Evolutionary conservation across 2,888 invertebrate species (phyloP).

Genomic region (Aelia acuminata): DNA sequence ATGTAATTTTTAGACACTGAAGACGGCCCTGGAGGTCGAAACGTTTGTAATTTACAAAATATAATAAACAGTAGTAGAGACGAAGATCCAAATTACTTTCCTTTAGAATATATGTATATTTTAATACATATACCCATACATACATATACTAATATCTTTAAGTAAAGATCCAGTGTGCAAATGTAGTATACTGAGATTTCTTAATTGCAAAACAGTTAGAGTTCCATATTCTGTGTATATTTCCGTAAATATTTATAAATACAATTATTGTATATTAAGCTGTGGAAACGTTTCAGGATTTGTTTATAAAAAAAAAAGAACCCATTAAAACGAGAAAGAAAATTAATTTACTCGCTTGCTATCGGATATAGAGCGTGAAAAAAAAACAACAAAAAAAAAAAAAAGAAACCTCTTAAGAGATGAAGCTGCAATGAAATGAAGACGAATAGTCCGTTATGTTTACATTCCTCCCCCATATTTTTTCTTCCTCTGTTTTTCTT

Average conservation of each 20-base stretch:
- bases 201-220: background rate
- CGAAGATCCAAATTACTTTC: too few species aligned
- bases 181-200: too few species aligned
- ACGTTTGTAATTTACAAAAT: too few species aligned
- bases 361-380: slow-evolving; percentile 16
- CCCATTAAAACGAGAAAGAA: background rate
- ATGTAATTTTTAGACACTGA: too few species aligned
- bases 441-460: slow-evolving; percentile 32
- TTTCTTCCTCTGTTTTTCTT: background rate
- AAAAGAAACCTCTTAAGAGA: slow-evolving; percentile 14
- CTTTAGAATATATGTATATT: too few species aligned
- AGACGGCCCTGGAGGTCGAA: too few species aligned
- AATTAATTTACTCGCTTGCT: background rate
- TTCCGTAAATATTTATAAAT: too few species aligned
- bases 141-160: too few species aligned
- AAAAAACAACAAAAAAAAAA: slow-evolving; percentile 5
- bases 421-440: slow-evolving; percentile 18
- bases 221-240: background rate
- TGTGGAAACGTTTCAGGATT: background rate
- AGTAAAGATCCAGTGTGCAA: too few species aligned
- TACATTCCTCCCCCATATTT: slow-evolving; percentile 34
- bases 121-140: too few species aligned
- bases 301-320: background rate
- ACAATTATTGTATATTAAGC: background rate
- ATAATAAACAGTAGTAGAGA: too few species aligned